Evolutionary conservation across 2,113 vertebrate genomes (phyloP).

Genomic region (Canis aureus): DNA sequence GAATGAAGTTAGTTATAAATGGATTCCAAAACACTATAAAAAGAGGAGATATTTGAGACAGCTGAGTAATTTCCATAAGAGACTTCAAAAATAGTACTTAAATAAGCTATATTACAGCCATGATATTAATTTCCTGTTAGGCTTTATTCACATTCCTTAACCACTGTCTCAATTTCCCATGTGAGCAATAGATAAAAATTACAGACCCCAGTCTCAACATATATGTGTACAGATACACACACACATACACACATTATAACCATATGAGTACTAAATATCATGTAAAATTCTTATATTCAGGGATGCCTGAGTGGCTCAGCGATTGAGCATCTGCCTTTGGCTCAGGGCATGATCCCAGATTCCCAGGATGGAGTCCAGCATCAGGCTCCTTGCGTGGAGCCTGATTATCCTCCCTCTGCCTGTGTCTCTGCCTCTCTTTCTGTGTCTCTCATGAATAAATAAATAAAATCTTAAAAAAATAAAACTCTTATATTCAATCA

Average conservation of each 20-base stretch:
- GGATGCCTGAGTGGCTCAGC: no score
- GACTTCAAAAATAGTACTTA: neutral
- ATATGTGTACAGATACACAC: neutral
- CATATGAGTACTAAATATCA: neutral
- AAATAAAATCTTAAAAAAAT: neutral
- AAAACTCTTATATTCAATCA: slow-evolving; percentile 13
- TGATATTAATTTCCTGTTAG: neutral
- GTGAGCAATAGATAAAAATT: slow-evolving; percentile 5
- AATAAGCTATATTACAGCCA: neutral
- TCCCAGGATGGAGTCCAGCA: no score
- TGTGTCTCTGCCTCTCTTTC: no score
- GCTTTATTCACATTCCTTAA: neutral
- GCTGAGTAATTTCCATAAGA: neutral
- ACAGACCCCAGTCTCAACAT: neutral
- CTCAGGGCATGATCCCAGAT: no score
- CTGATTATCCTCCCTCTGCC: no score
- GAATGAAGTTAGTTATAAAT: neutral
- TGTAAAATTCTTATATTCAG: slow-evolving; percentile 12
- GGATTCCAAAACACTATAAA: neutral
- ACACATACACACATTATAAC: neutral
- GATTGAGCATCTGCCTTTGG: no score
- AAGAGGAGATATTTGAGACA: neutral
- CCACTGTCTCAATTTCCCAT: neutral
- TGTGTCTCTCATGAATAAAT: no score
- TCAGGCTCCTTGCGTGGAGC: no score